Percentiles rank a stretch among this genome's conserved stretches.
Conservation (phyloP, 1,140 invertebrate species). For the Pseudachorutes palmiensis region DNA sequence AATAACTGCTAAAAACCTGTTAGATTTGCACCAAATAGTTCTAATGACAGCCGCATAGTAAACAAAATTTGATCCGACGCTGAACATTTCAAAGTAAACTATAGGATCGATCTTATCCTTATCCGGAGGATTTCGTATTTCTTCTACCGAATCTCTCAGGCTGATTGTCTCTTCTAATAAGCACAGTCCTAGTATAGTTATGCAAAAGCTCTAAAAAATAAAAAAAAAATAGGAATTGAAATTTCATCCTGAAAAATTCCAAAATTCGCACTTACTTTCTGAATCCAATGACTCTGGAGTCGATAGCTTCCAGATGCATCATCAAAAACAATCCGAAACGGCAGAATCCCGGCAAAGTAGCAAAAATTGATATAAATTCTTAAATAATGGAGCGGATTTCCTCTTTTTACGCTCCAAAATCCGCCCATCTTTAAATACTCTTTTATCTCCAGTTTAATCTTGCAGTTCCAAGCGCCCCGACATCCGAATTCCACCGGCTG, state of each 20-base stretch:
- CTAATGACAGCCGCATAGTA: neutral
- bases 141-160: neutral
- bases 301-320: neutral
- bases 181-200: neutral
- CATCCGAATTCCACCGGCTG: neutral
- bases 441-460: neutral
- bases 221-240: neutral
- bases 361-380: conserved; percentile 1
- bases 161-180: neutral
- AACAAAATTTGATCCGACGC: neutral
- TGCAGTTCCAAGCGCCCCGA: neutral
- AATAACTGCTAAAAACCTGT: conserved; percentile 6
- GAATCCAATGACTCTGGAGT: neutral
- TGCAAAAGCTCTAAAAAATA: neutral
- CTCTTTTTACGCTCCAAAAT: neutral
- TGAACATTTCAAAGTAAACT: conserved; percentile 3
- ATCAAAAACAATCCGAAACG: conserved; percentile 12
- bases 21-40: conserved; percentile 1
- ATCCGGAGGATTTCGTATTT: neutral
- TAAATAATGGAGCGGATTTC: conserved; percentile 14
- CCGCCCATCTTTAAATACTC: neutral
- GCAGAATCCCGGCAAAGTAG: conserved; percentile 5
- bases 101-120: neutral
- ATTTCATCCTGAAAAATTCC: no score
- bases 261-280: conserved; percentile 14